Conservation (phyloP, 2,888 invertebrate genomes). For the Amiota minor region DNA sequence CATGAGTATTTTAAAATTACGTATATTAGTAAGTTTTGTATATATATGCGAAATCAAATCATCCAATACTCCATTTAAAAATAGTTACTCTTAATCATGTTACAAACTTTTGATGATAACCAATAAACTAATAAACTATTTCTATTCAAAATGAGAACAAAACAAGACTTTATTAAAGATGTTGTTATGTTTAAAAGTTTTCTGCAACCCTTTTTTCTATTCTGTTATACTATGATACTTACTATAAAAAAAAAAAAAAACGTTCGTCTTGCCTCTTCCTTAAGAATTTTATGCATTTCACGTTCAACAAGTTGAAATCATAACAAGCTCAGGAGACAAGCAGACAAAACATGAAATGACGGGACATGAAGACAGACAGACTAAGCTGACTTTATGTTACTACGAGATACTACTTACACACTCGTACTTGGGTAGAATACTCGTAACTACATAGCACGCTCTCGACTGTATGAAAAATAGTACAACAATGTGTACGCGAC, state of each 20-base stretch:
- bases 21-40: no score
- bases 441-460: background rate
- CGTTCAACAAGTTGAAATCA: constrained; percentile 69
- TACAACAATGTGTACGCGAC: background rate
- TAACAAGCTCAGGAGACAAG: constrained; percentile 51
- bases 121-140: background rate
- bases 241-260: background rate
- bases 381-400: no score
- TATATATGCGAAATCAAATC: no score
- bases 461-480: background rate
- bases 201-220: no score
- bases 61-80: no score
- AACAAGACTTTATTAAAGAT: constrained; percentile 18
- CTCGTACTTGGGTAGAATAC: no score
- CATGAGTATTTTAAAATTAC: no score
- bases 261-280: background rate
- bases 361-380: no score
- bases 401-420: no score
- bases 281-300: constrained; percentile 59
- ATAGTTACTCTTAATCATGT: no score
- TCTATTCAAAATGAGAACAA: background rate
- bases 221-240: no score
- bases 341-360: background rate
- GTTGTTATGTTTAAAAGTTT: background rate
- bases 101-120: no score